Evolutionary conservation across 1,140 invertebrate species (phyloP), one percentile per base, ranked within the genome.

Genomic region (Polypedilum vanderplanki): DNA sequence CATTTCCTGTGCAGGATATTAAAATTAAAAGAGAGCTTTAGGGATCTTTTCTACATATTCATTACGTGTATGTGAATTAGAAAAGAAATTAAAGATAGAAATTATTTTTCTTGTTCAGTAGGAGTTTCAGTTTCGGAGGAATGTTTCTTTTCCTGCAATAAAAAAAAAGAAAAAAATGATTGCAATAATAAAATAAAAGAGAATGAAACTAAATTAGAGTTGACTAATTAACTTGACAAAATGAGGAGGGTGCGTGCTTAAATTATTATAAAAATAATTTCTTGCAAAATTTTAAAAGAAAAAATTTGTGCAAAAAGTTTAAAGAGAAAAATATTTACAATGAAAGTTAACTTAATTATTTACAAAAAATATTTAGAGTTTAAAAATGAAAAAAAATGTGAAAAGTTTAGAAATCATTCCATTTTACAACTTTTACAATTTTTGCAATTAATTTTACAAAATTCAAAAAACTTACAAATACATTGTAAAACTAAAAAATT

Each of bases 111-210:
- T 57, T 57, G 46, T 12, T 57, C 46, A 57, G 46, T 8, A 57
- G 46, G 46, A 57, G 46, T 57, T 57, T 57, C 46, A n/a, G 46
- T 57, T 57, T 57, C 46, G 46, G 46, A 75, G 46, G 46, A 75
- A 75, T 75, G 74, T 75, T 70, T 75, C 15, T 65, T 75, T 22
- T 75, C 74, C 74, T 75, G 33, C n/a, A 70, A 70, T 8, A 75
- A 75, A 67, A 15, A 73, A 40, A 57, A 7, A 74, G 3, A 20
- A 17, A 57, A n/a, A 18, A 17, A 57, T 3, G 9, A 22, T 70
- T 70, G 18, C 18, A 20, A 70, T 70, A 2, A 70, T 17, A 70
- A 70, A 15, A 20, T n/a, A 18, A 70, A 70, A 18, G 7, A 22
- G 10, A 33, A 40, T 22, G 7, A 40, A 74, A n/a, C n/a, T n/a